Percentiles rank a stretch among this genome's conserved stretches.
Conservation (phyloP, 2,113 vertebrate species). For the Melanotaenia duboulayi region DNA sequence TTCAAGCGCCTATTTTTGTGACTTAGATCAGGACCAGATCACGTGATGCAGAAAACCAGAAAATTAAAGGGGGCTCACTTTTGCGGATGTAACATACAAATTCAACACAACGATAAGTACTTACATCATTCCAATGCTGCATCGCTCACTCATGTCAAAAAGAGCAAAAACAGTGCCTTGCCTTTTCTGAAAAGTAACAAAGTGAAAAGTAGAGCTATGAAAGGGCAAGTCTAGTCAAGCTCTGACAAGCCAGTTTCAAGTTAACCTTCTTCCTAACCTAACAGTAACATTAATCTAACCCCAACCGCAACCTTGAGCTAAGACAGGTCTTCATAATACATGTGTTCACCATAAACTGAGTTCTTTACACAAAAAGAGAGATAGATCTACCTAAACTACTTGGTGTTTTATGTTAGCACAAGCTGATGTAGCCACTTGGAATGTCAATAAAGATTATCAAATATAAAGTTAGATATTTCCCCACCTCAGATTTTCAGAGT, state of each 20-base stretch:
- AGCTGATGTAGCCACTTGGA: too few relatives aligned
- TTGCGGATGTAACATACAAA: too few relatives aligned
- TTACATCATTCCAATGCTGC: conserved; percentile 78
- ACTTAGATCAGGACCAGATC: conserved; percentile 4
- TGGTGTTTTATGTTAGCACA: too few relatives aligned
- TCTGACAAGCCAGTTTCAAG: neutral
- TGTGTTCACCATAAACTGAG: neutral
- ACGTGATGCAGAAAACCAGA: neutral
- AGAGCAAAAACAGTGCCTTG: conserved; percentile 74
- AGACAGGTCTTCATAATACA: neutral
- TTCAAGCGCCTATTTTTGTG: neutral
- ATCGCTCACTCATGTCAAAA: conserved; percentile 71
- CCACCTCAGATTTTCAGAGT: too few relatives aligned
- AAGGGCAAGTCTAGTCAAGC: neutral
- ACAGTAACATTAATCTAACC: neutral
- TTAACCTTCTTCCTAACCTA: neutral
- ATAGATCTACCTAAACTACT: too few relatives aligned
- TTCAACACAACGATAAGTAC: conserved; percentile 46
- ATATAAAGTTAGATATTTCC: too few relatives aligned
- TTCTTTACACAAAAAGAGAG: too few relatives aligned
- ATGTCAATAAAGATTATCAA: too few relatives aligned
- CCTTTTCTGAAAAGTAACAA: conserved; percentile 61
- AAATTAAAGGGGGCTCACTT: too few relatives aligned
- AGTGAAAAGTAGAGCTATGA: conserved; percentile 5
- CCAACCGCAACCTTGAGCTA: neutral